Conservation (phyloP, 1,140 invertebrate species). For the Leptinotarsa texana region DNA sequence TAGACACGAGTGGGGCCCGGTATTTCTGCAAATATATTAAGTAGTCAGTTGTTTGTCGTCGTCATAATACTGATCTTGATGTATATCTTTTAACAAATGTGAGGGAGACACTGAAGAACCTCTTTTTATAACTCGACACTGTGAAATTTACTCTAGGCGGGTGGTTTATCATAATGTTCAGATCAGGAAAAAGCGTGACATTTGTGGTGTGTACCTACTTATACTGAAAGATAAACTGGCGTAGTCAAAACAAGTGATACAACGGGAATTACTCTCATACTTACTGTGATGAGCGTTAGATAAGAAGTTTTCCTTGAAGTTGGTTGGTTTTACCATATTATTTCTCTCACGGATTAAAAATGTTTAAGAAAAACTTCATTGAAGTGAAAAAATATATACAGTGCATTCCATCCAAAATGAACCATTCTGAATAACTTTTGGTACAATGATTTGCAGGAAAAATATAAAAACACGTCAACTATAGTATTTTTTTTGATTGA, state of each 20-base stretch:
- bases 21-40: slow-evolving; percentile 56
- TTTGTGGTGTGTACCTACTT: background rate
- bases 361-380: too few species aligned
- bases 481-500: too few species aligned
- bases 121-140: slow-evolving; percentile 12
- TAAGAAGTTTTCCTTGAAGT: too few species aligned
- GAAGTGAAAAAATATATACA: too few species aligned
- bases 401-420: too few species aligned
- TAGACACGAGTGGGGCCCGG: slow-evolving; percentile 58
- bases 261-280: background rate
- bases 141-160: background rate
- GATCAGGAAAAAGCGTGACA: background rate
- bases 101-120: background rate
- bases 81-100: slow-evolving; percentile 16
- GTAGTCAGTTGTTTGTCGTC: slow-evolving; percentile 7
- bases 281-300: too few species aligned
- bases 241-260: background rate
- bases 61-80: slow-evolving; percentile 15
- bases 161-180: background rate
- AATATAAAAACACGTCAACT: too few species aligned
- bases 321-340: too few species aligned
- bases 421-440: too few species aligned
- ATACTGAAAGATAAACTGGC: background rate
- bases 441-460: too few species aligned
- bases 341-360: too few species aligned